phyloP scores from a whole-genome alignment of 2,797 vertebrate species.

The Phyllotis vaccarum region DNA sequence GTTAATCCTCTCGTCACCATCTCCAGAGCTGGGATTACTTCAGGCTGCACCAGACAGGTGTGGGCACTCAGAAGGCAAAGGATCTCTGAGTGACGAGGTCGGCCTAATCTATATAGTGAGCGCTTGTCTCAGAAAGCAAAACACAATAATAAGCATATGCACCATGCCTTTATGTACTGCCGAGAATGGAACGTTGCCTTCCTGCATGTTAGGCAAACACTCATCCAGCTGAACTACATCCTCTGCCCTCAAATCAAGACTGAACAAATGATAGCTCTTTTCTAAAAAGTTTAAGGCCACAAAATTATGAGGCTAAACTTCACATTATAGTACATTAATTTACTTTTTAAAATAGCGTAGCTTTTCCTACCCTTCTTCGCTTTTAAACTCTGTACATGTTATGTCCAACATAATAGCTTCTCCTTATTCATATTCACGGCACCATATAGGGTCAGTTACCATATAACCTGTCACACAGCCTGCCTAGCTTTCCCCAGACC shows the following conservation, averaged over 20 bases:
- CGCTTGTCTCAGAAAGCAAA: neutral
- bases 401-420: neutral
- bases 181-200: neutral
- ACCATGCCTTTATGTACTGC: neutral
- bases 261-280: neutral
- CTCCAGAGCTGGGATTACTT: neutral
- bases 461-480: neutral
- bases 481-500: neutral
- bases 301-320: neutral
- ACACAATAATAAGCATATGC: neutral
- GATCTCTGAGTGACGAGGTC: neutral
- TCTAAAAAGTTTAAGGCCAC: neutral
- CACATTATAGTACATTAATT: neutral
- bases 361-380: constrained; percentile 35
- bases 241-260: neutral
- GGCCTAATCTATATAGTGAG: neutral
- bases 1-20: neutral
- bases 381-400: neutral
- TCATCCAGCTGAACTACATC: neutral
- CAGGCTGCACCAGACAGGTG: neutral
- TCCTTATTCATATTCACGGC: constrained; percentile 17
- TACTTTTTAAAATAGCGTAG: constrained; percentile 61
- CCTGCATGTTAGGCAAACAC: neutral
- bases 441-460: neutral
- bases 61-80: neutral